Percentiles rank a stretch among this genome's conserved stretches.
phyloP scores from a whole-genome alignment of 2,888 invertebrate species.

The Hirtodrosophila alboralis region DNA sequence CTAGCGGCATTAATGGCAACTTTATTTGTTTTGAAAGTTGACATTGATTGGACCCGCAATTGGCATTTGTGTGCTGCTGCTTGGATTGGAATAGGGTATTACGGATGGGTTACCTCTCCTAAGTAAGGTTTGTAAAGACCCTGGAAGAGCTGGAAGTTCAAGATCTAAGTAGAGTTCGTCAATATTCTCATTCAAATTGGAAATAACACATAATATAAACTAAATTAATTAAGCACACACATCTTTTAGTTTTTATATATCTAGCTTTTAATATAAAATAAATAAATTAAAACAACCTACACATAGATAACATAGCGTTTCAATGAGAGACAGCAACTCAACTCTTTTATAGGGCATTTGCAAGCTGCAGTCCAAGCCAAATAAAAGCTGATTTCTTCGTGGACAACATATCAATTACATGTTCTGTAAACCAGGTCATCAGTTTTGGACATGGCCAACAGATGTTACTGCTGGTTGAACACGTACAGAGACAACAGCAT shows the following conservation, averaged over 20 bases:
- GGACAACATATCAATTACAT: constrained; percentile 76
- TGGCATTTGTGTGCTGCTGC: constrained; percentile 38
- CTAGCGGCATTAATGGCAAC: constrained; percentile 65
- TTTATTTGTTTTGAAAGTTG: constrained; percentile 78
- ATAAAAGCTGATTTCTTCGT: constrained; percentile 48
- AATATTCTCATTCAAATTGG: no score
- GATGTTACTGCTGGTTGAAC: constrained; percentile 25
- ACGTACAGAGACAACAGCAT: neutral
- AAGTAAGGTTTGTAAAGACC: neutral
- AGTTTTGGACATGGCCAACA: constrained; percentile 70
- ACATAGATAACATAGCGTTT: constrained; percentile 1
- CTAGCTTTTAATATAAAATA: no score
- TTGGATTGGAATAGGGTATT: constrained; percentile 7
- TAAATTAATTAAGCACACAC: no score
- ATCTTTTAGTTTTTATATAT: no score
- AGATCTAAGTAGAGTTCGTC: no score
- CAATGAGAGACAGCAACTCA: neutral
- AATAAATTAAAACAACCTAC: no score
- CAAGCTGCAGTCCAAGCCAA: constrained; percentile 32
- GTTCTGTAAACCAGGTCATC: constrained; percentile 73
- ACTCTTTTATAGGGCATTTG: constrained; percentile 45
- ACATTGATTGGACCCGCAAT: constrained; percentile 79
- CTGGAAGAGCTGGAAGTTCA: no score
- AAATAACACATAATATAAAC: no score
- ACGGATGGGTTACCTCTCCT: neutral